Base-by-base conservation (phyloP, 2,113 vertebrate species). In the Notothenia coriiceps region DNA sequence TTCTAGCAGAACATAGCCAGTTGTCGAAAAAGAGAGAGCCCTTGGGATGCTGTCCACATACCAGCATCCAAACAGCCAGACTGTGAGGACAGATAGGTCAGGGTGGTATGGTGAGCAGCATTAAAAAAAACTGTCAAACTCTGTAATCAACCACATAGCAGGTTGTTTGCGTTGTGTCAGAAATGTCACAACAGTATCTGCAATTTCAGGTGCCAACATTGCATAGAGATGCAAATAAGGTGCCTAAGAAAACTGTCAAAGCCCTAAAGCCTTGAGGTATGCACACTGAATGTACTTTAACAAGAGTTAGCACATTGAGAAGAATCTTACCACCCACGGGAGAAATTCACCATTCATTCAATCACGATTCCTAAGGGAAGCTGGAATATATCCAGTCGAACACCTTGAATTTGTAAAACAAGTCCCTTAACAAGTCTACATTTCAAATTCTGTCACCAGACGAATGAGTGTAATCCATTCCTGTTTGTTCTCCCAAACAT, bases 401-500 rank as follows among this genome's bases (percentile, higher is more conserved):
- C 64, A 72, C 59, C 56, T 61, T 20, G 11, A 57, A 82, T 75
- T 51, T 50, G 47, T 44, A 63, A 63, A 82, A 73, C 14, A 44
- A 51, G 25, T 82, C 67, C 77, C 76, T 51, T 4, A 56, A 70
- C 50, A 68, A 64, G 79, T 69, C 51, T 81, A 69, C 0, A 70
- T 83, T 83, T 83, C 70, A 75, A 61, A 18, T 67, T 22, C 51
- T 82, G 67, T 75, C 71, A 76, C 2, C 0, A 62, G 14, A 79
- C 47, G 52, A 83, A 70, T 43, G 13, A 47, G 59, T 29, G 10
- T 14, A 76, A 62, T 67, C 47, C 17, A 52, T 76, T 78, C 2
- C 20, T 59, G 12, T 76, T 74, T 79, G 59, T 66, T 66, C 73
- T 17, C 80, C 44, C 51, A 83, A 86, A 83, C 22, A 75, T 51